Conservation (phyloP, 1,140 invertebrate genomes). For the Drosophila watanabei region DNA sequence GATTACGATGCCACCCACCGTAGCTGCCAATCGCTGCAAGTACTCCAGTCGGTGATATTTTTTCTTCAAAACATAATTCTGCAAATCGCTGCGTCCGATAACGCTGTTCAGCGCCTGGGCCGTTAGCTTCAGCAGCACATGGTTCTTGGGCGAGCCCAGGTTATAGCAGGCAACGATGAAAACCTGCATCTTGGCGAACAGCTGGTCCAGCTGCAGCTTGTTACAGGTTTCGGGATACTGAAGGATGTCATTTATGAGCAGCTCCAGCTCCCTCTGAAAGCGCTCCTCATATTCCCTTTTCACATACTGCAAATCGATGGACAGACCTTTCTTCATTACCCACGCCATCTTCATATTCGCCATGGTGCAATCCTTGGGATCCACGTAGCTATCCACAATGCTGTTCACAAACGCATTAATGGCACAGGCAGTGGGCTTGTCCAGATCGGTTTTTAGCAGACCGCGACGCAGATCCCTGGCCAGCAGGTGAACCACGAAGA, state of each 20-base stretch:
- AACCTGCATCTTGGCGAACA: constrained; percentile 77
- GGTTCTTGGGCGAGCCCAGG: constrained; percentile 72
- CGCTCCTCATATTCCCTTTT: constrained; percentile 59
- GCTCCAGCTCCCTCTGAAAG: constrained; percentile 59
- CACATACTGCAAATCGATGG: constrained; percentile 60
- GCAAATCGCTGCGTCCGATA: constrained; percentile 73
- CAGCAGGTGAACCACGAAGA: constrained; percentile 65
- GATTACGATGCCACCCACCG: constrained; percentile 74
- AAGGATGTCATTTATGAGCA: constrained; percentile 70
- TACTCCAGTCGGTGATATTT: constrained; percentile 78
- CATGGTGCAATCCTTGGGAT: constrained; percentile 57
- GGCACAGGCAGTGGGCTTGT: constrained; percentile 44
- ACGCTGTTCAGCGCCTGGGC: constrained; percentile 73
- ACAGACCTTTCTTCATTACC: constrained; percentile 57
- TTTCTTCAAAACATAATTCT: constrained; percentile 79
- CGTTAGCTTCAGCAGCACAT: constrained; percentile 72
- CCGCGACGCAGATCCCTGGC: constrained; percentile 60
- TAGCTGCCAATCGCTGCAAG: constrained; percentile 65
- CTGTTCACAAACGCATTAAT: constrained; percentile 45
- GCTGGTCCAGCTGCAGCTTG: constrained; percentile 70
- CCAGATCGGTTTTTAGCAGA: constrained; percentile 29
- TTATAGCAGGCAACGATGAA: constrained; percentile 73
- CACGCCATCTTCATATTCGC: constrained; percentile 69
- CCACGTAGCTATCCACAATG: constrained; percentile 41
- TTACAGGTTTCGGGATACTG: constrained; percentile 77